Percentiles rank a stretch among this genome's conserved stretches.
These are phyloP conservation scores for Amphimedon queenslandica DNA, from an alignment of 37 sponge, comb jelly and placozoan species.

Conservation along the genomic window DNA sequence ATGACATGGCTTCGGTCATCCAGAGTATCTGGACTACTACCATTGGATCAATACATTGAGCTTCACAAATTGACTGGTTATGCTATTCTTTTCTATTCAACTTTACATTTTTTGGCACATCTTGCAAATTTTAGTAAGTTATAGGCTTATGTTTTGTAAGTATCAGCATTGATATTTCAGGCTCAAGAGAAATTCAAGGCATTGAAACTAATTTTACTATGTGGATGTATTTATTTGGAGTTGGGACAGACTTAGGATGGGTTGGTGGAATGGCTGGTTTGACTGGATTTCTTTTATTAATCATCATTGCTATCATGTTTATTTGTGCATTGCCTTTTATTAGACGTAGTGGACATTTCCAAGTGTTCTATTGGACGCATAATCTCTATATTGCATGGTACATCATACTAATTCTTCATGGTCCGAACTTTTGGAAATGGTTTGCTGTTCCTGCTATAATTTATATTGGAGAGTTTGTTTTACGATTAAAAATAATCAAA, in stretches of 20 bases:
- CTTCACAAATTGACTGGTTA: conserved; percentile 77
- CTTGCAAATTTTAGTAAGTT: too few relatives aligned
- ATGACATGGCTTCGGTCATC: conserved; percentile 77
- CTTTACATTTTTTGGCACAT: conserved; percentile 51
- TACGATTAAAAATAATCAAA: conserved; percentile 68
- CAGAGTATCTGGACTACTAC: conserved; percentile 41
- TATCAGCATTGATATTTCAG: too few relatives aligned
- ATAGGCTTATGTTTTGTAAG: too few relatives aligned
- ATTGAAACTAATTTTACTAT: conserved; percentile 10
- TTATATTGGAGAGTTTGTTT: conserved; percentile 65
- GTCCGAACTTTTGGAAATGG: conserved; percentile 77
- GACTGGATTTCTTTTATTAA: conserved; percentile 51
- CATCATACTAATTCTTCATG: conserved; percentile 78
- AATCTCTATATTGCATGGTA: conserved; percentile 62
- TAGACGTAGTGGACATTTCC: conserved; percentile 72
- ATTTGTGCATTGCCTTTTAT: conserved; percentile 69
- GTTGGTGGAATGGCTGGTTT: conserved; percentile 62
- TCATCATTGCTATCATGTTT: conserved; percentile 59
- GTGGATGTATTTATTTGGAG: conserved; percentile 53
- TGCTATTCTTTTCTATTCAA: conserved; percentile 45
- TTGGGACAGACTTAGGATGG: conserved; percentile 54
- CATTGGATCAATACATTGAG: conserved; percentile 87
- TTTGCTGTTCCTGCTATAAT: conserved; percentile 62
- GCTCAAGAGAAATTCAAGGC: too few relatives aligned
- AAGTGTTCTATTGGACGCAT: conserved; percentile 88